Evolutionary conservation across 2,888 invertebrate genomes (phyloP).

Genomic region (Drosophila mercatorum): DNA sequence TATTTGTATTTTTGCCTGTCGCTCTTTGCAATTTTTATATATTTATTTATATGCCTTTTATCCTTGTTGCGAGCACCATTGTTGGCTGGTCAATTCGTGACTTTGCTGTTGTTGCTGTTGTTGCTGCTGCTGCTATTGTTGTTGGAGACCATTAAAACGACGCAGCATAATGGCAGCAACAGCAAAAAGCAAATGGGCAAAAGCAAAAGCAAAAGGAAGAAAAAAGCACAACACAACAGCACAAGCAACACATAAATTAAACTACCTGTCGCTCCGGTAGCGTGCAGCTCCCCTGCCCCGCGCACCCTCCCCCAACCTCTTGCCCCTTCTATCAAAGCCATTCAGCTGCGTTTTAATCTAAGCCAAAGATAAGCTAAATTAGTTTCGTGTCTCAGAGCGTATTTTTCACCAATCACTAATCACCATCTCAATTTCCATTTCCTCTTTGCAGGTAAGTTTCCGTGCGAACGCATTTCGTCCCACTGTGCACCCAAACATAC

Average conservation of each 20-base stretch:
- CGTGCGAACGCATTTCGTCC: slow-evolving; percentile 11
- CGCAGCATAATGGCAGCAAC: slow-evolving; percentile 79
- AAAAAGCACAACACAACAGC: slow-evolving; percentile 21
- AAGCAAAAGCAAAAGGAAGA: slow-evolving; percentile 41
- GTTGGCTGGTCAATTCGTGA: slow-evolving; percentile 65
- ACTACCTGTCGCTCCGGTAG: slow-evolving; percentile 80
- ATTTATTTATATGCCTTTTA: slow-evolving; percentile 78
- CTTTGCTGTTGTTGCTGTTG: slow-evolving; percentile 48
- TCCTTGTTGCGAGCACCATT: slow-evolving; percentile 67
- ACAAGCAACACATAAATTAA: slow-evolving; percentile 78
- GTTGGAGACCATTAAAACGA: slow-evolving; percentile 76
- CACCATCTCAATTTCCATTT: slow-evolving; percentile 38
- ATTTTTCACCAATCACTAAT: slow-evolving; percentile 65
- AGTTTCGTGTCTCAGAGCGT: slow-evolving; percentile 56
- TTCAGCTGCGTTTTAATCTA: slow-evolving; percentile 22
- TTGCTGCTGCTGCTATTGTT: slow-evolving; percentile 42
- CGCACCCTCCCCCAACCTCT: background rate
- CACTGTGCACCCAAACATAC: slow-evolving; percentile 3
- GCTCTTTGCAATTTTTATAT: slow-evolving; percentile 71
- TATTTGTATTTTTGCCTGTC: slow-evolving; percentile 21
- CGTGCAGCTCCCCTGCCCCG: slow-evolving; percentile 25
- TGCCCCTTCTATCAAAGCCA: background rate
- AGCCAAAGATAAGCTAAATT: slow-evolving; percentile 62
- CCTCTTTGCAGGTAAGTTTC: slow-evolving; percentile 70
- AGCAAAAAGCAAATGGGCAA: slow-evolving; percentile 45